Conservation (phyloP, 2,113 vertebrate species). For the Lota lota region DNA sequence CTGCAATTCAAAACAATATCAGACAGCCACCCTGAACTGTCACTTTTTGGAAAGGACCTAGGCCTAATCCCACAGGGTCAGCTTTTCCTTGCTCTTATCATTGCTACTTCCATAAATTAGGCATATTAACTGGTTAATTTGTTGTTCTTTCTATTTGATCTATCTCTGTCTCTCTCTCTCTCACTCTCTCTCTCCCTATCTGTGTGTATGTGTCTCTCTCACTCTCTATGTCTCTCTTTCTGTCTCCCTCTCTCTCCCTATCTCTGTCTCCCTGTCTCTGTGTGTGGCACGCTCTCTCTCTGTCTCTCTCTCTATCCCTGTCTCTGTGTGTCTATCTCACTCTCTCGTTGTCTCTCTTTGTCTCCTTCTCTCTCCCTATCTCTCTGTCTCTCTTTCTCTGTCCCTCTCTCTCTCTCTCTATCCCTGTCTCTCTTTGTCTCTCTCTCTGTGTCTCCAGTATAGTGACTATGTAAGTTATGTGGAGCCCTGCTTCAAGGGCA, state of each 20-base stretch:
- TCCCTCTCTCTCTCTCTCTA: constrained; percentile 13
- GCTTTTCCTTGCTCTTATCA: too few relatives aligned
- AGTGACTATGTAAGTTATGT: constrained; percentile 91
- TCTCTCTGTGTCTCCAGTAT: constrained; percentile 74
- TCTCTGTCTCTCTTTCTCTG: neutral
- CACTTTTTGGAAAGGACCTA: too few relatives aligned
- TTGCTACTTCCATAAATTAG: too few relatives aligned
- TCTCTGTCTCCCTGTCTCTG: neutral
- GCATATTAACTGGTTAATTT: too few relatives aligned
- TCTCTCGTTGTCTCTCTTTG: too few relatives aligned
- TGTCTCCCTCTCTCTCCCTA: too few relatives aligned
- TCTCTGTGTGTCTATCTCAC: too few relatives aligned
- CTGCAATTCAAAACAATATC: constrained; percentile 22
- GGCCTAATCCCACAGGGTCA: too few relatives aligned
- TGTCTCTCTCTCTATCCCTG: constrained; percentile 2
- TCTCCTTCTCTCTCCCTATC: too few relatives aligned
- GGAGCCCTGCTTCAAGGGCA: constrained; percentile 94
- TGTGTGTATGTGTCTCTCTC: too few relatives aligned
- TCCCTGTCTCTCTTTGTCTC: neutral
- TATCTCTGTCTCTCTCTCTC: too few relatives aligned
- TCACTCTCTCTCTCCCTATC: neutral
- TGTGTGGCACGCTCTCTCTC: constrained; percentile 25
- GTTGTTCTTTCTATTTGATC: too few relatives aligned
- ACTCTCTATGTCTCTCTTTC: constrained; percentile 37
- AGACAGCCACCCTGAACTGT: neutral